Evolutionary conservation across 2,113 vertebrate genomes (phyloP).

Genomic region (Chionomys nivalis): DNA sequence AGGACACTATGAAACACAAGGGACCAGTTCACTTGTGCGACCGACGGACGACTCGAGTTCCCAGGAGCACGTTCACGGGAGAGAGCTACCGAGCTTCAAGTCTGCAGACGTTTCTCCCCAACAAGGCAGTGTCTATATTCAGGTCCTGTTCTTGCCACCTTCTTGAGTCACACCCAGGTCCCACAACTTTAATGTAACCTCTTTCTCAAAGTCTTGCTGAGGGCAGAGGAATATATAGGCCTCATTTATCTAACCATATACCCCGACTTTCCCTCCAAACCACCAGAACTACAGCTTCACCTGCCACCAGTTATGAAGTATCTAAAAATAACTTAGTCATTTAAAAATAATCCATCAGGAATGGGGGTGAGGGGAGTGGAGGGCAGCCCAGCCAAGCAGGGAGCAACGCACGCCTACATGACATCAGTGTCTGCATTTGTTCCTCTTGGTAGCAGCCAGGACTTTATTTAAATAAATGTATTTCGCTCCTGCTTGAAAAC

Average conservation of each 20-base stretch:
- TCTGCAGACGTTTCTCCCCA: neutral
- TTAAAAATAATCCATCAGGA: neutral
- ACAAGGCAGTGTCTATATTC: accelerated
- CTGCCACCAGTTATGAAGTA: neutral
- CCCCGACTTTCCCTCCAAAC: neutral
- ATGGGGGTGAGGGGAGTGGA: accelerated
- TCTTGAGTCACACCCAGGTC: neutral
- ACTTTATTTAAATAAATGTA: neutral
- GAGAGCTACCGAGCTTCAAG: accelerated
- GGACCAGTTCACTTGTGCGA: neutral
- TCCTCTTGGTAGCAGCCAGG: no score
- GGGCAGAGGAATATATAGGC: neutral
- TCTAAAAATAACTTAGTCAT: neutral
- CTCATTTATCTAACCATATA: accelerated
- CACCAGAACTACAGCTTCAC: neutral
- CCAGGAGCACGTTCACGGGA: neutral
- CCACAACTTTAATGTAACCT: neutral
- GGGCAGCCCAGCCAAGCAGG: no score
- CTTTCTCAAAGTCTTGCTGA: neutral
- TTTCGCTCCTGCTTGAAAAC: neutral
- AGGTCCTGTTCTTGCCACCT: neutral
- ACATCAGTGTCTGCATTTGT: no score
- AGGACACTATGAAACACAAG: neutral
- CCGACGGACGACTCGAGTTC: accelerated
- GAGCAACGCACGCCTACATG: neutral